Percentiles rank a stretch among this genome's conserved stretches.
Conservation (phyloP, 1,140 invertebrate genomes). For the Calephelis virginiensis region DNA sequence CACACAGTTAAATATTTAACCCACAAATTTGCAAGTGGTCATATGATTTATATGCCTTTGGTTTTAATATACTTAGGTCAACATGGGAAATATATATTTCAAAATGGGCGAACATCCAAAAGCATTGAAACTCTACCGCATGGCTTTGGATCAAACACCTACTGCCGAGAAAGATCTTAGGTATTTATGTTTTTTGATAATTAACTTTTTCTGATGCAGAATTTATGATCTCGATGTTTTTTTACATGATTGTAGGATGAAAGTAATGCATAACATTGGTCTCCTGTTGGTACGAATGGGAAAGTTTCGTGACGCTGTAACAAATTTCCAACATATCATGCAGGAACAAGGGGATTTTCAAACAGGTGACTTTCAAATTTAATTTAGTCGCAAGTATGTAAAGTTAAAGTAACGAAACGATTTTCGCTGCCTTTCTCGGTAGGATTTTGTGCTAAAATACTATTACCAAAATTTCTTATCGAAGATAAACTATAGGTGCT, state of each 20-base stretch:
- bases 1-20: too few species aligned
- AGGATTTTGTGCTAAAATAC: too few species aligned
- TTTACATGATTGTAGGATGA: constrained; percentile 82
- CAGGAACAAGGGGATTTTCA: constrained; percentile 95
- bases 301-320: constrained; percentile 96
- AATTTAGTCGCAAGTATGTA: neutral
- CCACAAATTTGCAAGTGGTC: too few species aligned
- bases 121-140: constrained; percentile 98
- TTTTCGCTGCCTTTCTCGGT: too few species aligned
- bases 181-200: constrained; percentile 62
- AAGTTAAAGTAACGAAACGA: too few species aligned
- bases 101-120: constrained; percentile 96
- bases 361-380: constrained; percentile 68
- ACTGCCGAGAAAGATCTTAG: constrained; percentile 94
- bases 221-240: neutral
- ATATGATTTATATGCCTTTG: neutral
- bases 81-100: constrained; percentile 99
- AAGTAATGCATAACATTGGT: constrained; percentile 99
- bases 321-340: constrained; percentile 99
- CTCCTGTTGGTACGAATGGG: constrained; percentile 97
- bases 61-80: constrained; percentile 79
- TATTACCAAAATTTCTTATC: too few species aligned
- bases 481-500: too few species aligned
- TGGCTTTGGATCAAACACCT: constrained; percentile 97
- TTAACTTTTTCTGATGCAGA: too few species aligned